Evolutionary conservation across 2,113 vertebrate species (phyloP).

Genomic region (Cichladusa arquata): DNA sequence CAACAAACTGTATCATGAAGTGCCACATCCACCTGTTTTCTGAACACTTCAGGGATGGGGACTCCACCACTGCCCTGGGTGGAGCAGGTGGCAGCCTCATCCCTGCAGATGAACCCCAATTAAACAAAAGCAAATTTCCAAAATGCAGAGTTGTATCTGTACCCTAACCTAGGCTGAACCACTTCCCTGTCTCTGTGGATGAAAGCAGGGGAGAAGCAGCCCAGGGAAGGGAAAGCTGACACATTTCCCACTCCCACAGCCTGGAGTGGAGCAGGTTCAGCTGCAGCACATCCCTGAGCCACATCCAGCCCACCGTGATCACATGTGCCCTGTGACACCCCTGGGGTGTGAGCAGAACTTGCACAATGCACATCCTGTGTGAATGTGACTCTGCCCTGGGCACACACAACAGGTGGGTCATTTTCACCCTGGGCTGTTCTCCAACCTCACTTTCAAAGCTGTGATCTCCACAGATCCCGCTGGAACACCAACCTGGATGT

Average conservation of each 20-base stretch:
- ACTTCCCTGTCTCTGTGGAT: neutral
- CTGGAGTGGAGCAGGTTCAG: neutral
- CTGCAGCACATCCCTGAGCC: neutral
- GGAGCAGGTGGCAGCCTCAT: neutral
- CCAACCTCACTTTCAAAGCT: neutral
- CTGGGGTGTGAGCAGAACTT: neutral
- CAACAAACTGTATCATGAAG: neutral
- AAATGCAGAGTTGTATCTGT: neutral
- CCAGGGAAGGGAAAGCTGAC: neutral
- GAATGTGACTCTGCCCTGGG: fast-evolving
- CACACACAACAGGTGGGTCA: fast-evolving
- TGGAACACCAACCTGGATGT: neutral
- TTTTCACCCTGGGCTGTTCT: neutral
- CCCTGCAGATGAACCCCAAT: neutral
- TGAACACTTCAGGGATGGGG: neutral
- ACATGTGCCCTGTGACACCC: neutral
- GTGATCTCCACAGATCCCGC: neutral
- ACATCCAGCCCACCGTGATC: fast-evolving
- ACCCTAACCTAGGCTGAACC: neutral
- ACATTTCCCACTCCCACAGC: neutral
- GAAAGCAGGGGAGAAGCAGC: neutral
- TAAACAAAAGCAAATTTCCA: neutral
- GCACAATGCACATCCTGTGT: neutral
- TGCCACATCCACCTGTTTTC: neutral
- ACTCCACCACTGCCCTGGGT: neutral